Conservation (phyloP, 2,113 vertebrate species). For the Syrmaticus mikado region DNA sequence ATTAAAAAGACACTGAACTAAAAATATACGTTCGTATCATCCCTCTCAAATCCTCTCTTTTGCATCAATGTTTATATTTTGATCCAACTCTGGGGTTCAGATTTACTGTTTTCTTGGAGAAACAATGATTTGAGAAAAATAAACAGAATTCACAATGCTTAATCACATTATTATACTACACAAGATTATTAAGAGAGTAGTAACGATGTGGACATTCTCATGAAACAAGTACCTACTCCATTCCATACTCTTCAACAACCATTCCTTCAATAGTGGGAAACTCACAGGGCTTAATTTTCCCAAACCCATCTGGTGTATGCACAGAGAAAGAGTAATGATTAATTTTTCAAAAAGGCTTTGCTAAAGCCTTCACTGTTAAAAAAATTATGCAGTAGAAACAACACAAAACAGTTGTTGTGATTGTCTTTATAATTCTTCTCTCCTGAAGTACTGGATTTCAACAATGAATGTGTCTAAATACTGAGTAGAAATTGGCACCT, state of each 20-base stretch:
- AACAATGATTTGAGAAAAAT: background rate
- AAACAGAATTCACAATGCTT: background rate
- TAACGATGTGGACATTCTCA: background rate
- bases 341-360: conserved; percentile 47
- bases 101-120: background rate
- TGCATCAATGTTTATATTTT: background rate
- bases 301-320: background rate
- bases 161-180: background rate
- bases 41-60: accelerated
- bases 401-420: background rate
- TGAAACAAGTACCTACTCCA: background rate
- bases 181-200: background rate
- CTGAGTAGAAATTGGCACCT: background rate
- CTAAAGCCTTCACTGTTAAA: conserved; percentile 8
- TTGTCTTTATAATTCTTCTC: background rate
- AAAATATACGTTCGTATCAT: background rate
- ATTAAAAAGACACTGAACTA: background rate
- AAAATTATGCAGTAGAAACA: conserved; percentile 33
- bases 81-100: background rate
- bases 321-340: background rate
- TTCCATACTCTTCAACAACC: background rate
- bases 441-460: background rate
- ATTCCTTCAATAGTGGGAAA: background rate
- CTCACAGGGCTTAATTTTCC: background rate
- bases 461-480: background rate